Conservation (phyloP, 2,113 vertebrate species). For the Festucalex cinctus region DNA sequence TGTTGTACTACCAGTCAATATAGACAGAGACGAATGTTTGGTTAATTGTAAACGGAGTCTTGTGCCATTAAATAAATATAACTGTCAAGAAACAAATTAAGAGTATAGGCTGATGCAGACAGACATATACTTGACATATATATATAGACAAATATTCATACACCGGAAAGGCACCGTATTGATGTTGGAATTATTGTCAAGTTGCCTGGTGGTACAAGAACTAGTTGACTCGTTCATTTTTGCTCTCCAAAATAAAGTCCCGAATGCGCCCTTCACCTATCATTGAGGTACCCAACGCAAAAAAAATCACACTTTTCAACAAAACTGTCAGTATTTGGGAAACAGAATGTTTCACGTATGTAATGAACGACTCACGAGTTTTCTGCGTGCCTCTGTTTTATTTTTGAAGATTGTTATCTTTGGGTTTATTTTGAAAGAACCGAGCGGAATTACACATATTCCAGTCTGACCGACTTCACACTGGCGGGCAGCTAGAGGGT, state of each 20-base stretch:
- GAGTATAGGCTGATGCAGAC: too few species aligned
- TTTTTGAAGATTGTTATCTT: background rate
- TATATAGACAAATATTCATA: conserved; percentile 7
- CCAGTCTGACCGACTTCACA: conserved; percentile 10
- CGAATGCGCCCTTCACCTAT: too few species aligned
- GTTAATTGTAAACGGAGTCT: background rate
- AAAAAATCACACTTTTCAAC: background rate
- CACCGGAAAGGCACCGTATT: conserved; percentile 54
- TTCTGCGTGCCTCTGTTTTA: background rate
- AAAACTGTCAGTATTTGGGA: too few species aligned
- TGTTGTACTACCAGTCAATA: too few species aligned
- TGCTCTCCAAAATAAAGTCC: background rate
- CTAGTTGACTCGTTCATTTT: background rate
- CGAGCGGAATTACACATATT: conserved; percentile 10
- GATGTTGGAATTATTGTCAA: conserved; percentile 19
- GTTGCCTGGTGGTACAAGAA: background rate
- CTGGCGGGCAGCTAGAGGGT: conserved; percentile 30
- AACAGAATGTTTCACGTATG: background rate
- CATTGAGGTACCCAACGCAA: background rate
- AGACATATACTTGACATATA: background rate
- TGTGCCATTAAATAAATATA: too few species aligned
- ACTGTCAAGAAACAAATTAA: too few species aligned
- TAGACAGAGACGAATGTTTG: too few species aligned
- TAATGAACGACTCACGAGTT: too few species aligned
- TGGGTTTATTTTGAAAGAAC: conserved; percentile 35